Evolutionary conservation across 2,888 invertebrate species (phyloP), one percentile per base, ranked within the genome.

Genomic region (Actias luna): DNA sequence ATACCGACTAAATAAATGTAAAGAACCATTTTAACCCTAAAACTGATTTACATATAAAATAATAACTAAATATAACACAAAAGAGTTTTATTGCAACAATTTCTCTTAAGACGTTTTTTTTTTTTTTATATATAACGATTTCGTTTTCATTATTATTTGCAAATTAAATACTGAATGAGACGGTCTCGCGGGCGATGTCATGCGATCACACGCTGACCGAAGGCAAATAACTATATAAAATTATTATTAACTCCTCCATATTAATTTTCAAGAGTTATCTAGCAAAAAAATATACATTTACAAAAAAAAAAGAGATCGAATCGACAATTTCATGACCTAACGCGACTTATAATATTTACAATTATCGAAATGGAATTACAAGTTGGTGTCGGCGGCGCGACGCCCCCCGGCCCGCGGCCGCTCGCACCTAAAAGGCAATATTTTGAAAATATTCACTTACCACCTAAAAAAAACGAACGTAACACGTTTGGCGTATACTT

Each of bases 401-500:
- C 80, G 80, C 78, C 73, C 36, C 29, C 70, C 69, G 71, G 68
- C 69, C 52, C 31, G 61, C 59, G 66, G 69, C 70, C 74, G 66
- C 65, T 73, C 84, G 86, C 86, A 85, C 85, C 89, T 90, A 90
- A 90, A 50, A 92, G 92, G 92, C 90, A 90, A 91, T 88, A 87
- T 89, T 90, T 92, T 89, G 84, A 91, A 92, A 91, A 92, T 92
- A 91, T 91, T 86, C 82, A 87, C 90, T 89, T 92, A 80, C 83
- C 73, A 80, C 74, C 86, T 88, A 88, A 79, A 82, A 85, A 88
- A 79, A 82, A 85, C 85, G 92, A 92, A 92, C 92, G 92, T 92
- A 92, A 91, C 83, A 92, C 92, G 92, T 92, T 92, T 92, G 92
- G 92, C 92, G 92, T 92, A 92, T 92, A 92, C 92, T 92, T 92